Conservation (phyloP, 1,140 invertebrate genomes). For the Olivierus martensii region DNA sequence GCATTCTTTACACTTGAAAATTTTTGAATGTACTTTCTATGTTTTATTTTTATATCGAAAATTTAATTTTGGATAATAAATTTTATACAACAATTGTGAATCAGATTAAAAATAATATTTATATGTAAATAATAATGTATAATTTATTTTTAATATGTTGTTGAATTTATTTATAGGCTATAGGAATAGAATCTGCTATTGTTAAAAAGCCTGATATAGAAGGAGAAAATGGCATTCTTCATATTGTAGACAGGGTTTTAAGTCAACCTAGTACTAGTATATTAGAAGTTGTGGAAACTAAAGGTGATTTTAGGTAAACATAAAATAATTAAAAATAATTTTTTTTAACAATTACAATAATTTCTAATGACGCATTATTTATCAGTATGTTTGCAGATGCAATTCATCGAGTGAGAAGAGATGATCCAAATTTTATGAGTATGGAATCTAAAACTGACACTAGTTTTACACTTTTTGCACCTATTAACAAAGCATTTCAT, state of each 20-base stretch:
- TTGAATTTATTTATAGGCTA: conserved; percentile 13
- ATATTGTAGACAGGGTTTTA: conserved; percentile 37
- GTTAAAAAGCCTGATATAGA: conserved; percentile 30
- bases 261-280: conserved; percentile 33
- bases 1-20: too few relatives aligned
- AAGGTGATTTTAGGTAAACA: conserved; percentile 8
- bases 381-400: conserved; percentile 32
- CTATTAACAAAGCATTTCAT: conserved; percentile 35
- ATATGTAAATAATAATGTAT: too few relatives aligned
- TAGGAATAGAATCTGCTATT: conserved; percentile 34
- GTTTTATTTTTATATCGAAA: too few relatives aligned
- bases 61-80: too few relatives aligned
- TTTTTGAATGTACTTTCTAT: too few relatives aligned
- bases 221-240: conserved; percentile 39
- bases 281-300: conserved; percentile 12
- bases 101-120: too few relatives aligned
- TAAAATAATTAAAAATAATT: too few relatives aligned
- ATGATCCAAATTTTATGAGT: conserved; percentile 24
- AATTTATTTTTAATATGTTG: too few relatives aligned
- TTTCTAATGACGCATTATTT: background rate
- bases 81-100: too few relatives aligned
- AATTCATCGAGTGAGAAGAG: conserved; percentile 27
- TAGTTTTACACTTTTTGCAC: conserved; percentile 39
- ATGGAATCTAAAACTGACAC: conserved; percentile 23
- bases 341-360: too few relatives aligned